phyloP scores from a whole-genome alignment of 2,888 invertebrate species.

The Pyrrhia umbra region DNA sequence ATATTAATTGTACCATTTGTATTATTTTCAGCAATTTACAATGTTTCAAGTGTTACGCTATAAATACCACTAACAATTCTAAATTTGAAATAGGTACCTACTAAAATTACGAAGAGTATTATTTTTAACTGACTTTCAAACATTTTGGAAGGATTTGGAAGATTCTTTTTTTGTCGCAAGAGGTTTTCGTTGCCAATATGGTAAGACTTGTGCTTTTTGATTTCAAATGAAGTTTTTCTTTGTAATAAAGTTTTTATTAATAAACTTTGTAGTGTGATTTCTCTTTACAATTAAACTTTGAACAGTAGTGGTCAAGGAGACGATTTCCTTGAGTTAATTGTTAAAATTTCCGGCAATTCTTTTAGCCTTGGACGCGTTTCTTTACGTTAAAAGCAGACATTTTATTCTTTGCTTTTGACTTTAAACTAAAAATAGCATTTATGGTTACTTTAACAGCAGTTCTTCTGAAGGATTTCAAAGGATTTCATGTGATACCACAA shows the following conservation, averaged over 20 bases:
- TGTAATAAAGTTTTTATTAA: background rate
- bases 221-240: background rate
- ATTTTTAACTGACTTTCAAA: too few relatives aligned
- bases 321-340: conserved; percentile 29
- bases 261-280: conserved; percentile 3
- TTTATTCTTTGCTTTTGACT: background rate
- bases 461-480: background rate
- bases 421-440: background rate
- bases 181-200: background rate
- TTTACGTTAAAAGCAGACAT: conserved; percentile 13
- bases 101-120: background rate
- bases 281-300: conserved; percentile 9
- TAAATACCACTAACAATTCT: background rate
- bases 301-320: conserved; percentile 22
- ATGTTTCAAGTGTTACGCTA: conserved; percentile 18
- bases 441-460: too few relatives aligned
- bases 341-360: conserved; percentile 14
- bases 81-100: background rate
- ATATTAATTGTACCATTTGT: conserved; percentile 29
- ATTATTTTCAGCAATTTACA: conserved; percentile 18
- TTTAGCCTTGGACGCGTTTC: conserved; percentile 19
- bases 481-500: background rate
- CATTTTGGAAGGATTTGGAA: too few relatives aligned
- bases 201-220: background rate
- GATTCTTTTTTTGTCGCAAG: too few relatives aligned